phyloP scores from a whole-genome alignment of 2,888 invertebrate genomes.

The Odontomyia ornata region DNA sequence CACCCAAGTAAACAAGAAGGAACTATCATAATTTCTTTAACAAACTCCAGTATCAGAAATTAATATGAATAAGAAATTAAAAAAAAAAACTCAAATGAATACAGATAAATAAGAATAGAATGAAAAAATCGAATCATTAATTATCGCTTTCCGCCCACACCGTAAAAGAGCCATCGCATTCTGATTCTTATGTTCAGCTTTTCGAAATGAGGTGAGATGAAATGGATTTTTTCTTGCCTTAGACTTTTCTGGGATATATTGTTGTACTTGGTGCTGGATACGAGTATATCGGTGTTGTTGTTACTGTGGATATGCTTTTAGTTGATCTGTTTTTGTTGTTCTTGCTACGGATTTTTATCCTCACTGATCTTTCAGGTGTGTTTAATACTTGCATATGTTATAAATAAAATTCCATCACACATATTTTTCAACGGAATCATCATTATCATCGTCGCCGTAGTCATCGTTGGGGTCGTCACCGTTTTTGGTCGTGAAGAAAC shows the following conservation, averaged over 20 bases:
- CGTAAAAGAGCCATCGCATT: background rate
- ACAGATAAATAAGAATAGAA: constrained; percentile 10
- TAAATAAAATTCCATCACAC: constrained; percentile 38
- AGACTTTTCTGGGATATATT: background rate
- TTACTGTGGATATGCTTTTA: background rate
- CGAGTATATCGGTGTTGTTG: background rate
- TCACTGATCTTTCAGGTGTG: constrained; percentile 30
- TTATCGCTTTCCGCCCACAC: constrained; percentile 41
- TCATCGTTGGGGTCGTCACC: background rate
- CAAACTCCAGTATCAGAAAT: background rate
- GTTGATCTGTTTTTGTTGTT: background rate
- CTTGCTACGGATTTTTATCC: constrained; percentile 12
- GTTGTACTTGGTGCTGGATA: background rate
- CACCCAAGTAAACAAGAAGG: background rate
- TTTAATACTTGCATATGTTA: constrained; percentile 38
- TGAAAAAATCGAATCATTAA: constrained; percentile 39
- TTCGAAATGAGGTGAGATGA: constrained; percentile 26
- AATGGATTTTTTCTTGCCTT: constrained; percentile 17
- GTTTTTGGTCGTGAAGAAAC: constrained; percentile 4
- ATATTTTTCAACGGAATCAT: constrained; percentile 40
- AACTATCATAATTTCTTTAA: background rate
- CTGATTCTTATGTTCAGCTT: constrained; percentile 33
- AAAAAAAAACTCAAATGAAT: background rate
- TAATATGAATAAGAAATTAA: background rate
- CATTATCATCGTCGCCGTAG: constrained; percentile 20